These are phyloP conservation scores for Halisarca cf. caerulea DNA, from an alignment of 37 sponge, comb jelly and placozoan species.

Conservation along the genomic window DNA sequence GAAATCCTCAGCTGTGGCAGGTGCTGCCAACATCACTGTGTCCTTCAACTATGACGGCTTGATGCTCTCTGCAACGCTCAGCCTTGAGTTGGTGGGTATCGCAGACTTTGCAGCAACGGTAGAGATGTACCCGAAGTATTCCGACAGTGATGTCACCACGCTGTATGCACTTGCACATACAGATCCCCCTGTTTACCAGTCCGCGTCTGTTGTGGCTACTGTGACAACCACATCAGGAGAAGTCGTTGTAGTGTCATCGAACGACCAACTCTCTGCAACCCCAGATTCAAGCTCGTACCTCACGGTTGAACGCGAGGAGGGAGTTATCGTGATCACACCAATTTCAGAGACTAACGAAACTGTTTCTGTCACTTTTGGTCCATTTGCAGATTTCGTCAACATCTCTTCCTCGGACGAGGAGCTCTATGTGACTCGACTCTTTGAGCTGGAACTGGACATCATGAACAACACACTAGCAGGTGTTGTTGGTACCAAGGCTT, in stretches of 20 bases:
- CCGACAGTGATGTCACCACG: neutral
- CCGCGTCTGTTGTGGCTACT: neutral
- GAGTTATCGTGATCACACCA: neutral
- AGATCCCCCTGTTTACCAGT: neutral
- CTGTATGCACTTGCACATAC: conserved; percentile 1
- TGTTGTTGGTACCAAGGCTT: neutral
- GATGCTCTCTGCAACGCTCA: neutral
- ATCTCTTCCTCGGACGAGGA: conserved; percentile 20
- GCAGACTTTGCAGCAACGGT: neutral
- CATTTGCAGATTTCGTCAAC: neutral
- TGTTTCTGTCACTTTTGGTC: conserved; percentile 22
- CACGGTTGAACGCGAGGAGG: neutral
- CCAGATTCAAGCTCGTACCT: neutral
- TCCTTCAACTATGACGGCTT: neutral
- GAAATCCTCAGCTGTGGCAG: neutral
- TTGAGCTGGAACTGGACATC: neutral
- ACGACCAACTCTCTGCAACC: neutral
- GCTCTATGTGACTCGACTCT: conserved; percentile 1
- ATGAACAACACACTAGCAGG: neutral
- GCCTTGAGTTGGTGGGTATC: neutral
- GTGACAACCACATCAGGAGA: neutral
- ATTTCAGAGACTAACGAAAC: conserved; percentile 5
- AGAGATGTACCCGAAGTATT: conserved; percentile 9
- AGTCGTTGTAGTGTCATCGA: neutral
- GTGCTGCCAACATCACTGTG: neutral